Conservation (phyloP, 2,797 vertebrate genomes). For the Hydrolagus colliei region DNA sequence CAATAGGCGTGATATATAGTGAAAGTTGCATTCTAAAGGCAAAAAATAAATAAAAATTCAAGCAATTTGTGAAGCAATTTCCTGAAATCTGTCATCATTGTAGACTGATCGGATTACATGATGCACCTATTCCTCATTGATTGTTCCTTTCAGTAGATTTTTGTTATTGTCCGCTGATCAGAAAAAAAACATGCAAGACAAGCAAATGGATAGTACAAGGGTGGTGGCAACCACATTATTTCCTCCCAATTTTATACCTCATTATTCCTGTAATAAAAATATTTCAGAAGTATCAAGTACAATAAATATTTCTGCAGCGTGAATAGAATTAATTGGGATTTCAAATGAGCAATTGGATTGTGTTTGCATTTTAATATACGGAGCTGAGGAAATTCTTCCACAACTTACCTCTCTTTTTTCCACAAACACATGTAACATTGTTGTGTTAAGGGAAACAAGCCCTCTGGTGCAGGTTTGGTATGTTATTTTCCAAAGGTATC, state of each 20-base stretch:
- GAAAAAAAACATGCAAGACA: neutral
- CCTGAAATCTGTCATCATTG: neutral
- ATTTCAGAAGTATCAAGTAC: conserved; percentile 21
- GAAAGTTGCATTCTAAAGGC: neutral
- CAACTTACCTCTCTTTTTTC: neutral
- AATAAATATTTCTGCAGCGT: conserved; percentile 16
- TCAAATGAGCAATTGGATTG: neutral
- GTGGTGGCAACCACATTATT: neutral
- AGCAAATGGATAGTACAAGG: neutral
- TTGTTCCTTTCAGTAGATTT: neutral
- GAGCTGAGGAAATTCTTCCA: neutral
- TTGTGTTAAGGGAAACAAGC: neutral
- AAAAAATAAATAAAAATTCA: neutral
- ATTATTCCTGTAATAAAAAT: conserved; percentile 21
- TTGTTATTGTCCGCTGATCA: neutral
- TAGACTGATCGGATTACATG: neutral
- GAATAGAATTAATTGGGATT: conserved; percentile 12
- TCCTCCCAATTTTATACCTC: neutral
- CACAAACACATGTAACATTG: neutral
- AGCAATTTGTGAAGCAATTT: neutral
- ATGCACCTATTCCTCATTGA: neutral
- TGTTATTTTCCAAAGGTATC: neutral
- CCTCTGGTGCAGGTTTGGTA: neutral
- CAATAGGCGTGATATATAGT: neutral
- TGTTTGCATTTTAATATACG: neutral